Percentiles rank a stretch among this genome's conserved stretches.
These are phyloP conservation scores for Harpagus bidentatus DNA, from an alignment of 2,113 vertebrate genomes.

Conservation along the genomic window DNA sequence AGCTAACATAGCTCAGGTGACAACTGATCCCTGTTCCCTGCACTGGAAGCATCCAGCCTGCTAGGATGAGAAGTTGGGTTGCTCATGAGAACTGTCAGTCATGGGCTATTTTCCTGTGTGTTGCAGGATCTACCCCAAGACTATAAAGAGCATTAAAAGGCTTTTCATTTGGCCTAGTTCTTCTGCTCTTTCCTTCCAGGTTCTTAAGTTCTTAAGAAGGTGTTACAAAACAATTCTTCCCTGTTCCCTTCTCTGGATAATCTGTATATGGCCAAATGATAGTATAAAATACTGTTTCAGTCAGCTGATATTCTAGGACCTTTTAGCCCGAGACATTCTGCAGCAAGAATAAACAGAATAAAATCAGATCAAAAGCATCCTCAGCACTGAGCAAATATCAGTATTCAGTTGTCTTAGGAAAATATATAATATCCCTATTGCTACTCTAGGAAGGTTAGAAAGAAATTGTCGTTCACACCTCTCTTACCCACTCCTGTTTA, in stretches of 20 bases:
- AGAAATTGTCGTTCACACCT: not conserved
- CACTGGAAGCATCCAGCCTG: not conserved
- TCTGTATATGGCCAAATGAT: not conserved
- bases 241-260: not conserved
- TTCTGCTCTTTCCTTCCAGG: not conserved
- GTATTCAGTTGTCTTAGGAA: not conserved
- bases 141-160: not conserved
- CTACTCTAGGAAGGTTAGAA: not conserved
- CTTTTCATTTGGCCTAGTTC: not conserved
- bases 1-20: not conserved
- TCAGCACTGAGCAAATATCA: not conserved
- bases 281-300: not conserved
- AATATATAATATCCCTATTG: not conserved
- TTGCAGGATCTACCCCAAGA: not conserved
- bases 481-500: not conserved
- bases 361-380: not conserved
- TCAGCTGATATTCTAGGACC: not conserved
- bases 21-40: not conserved
- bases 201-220: not conserved
- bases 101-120: not conserved
- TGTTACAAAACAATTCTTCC: not conserved
- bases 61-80: not conserved
- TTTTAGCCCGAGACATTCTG: not conserved
- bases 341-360: not conserved
- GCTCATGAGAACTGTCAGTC: not conserved